Percentiles rank a stretch among this genome's conserved stretches.
Conservation (phyloP, 2,113 vertebrate genomes). For the Barnardius zonarius region DNA sequence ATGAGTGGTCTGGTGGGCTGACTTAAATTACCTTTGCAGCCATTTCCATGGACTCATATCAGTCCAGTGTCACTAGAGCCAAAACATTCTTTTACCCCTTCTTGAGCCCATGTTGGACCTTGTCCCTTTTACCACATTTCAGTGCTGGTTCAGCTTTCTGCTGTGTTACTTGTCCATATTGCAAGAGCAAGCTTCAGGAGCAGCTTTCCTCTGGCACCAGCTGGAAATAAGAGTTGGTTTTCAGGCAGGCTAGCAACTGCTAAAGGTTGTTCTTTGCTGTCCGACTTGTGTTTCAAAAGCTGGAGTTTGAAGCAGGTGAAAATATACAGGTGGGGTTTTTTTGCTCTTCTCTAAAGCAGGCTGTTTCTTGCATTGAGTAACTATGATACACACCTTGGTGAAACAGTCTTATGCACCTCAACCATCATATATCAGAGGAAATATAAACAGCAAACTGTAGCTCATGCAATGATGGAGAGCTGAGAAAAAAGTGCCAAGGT, state of each 20-base stretch:
- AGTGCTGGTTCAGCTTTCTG: background rate
- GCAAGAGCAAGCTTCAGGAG: background rate
- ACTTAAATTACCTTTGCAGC: background rate
- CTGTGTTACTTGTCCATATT: background rate
- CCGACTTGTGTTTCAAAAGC: background rate
- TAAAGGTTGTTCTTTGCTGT: background rate
- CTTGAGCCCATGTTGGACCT: rapidly evolving
- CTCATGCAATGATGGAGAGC: background rate
- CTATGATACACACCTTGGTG: background rate
- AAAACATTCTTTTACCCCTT: background rate
- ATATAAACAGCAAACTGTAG: background rate
- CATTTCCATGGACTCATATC: background rate
- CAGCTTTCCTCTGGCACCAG: background rate
- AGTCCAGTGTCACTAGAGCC: background rate
- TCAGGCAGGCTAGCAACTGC: background rate
- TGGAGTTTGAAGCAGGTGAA: background rate
- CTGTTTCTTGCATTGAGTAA: background rate
- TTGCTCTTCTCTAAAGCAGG: background rate
- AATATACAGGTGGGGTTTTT: background rate
- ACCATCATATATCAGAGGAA: background rate
- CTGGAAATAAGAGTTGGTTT: background rate
- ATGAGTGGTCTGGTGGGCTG: background rate
- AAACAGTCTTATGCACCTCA: background rate
- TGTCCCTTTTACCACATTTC: background rate
- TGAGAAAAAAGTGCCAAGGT: background rate